A percentile compares a stretch with the other conserved stretches of the same genome.
These are phyloP conservation scores for Drosophila albomicans DNA, from an alignment of 1,140 invertebrate genomes.

Conservation along the genomic window DNA sequence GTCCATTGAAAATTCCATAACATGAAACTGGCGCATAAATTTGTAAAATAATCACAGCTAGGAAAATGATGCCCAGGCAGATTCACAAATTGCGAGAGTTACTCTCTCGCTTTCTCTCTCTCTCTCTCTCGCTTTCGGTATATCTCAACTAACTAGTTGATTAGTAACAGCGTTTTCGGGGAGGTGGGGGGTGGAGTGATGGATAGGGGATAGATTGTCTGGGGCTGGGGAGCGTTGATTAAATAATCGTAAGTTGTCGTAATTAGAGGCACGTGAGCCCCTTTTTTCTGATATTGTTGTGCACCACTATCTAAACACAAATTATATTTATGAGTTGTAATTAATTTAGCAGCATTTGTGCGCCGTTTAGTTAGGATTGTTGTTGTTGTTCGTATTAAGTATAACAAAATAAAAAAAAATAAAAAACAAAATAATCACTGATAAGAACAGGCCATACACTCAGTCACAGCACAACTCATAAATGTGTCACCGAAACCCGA, in stretches of 20 bases:
- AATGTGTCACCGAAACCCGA: slow-evolving; percentile 67
- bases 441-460: slow-evolving; percentile 46
- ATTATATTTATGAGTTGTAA: slow-evolving; percentile 69
- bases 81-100: slow-evolving; percentile 49
- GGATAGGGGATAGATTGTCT: not conserved
- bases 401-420: not conserved
- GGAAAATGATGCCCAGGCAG: slow-evolving; percentile 73
- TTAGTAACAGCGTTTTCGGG: not conserved
- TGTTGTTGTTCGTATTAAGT: slow-evolving; percentile 17
- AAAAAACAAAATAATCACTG: slow-evolving; percentile 20
- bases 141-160: not conserved
- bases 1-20: slow-evolving; percentile 84
- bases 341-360: slow-evolving; percentile 47
- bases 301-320: slow-evolving; percentile 43
- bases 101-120: not conserved
- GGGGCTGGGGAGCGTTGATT: slow-evolving; percentile 11
- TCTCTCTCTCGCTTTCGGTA: not conserved
- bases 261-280: slow-evolving; percentile 70
- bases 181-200: not conserved
- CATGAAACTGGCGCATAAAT: slow-evolving; percentile 84
- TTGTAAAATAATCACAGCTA: slow-evolving; percentile 77
- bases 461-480: slow-evolving; percentile 36
- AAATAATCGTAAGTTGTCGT: slow-evolving; percentile 50
- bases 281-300: slow-evolving; percentile 21
- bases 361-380: slow-evolving; percentile 32